These are phyloP conservation scores for Hydrotaea cyrtoneurina DNA, from an alignment of 2,888 invertebrate genomes.

Conservation along the genomic window DNA sequence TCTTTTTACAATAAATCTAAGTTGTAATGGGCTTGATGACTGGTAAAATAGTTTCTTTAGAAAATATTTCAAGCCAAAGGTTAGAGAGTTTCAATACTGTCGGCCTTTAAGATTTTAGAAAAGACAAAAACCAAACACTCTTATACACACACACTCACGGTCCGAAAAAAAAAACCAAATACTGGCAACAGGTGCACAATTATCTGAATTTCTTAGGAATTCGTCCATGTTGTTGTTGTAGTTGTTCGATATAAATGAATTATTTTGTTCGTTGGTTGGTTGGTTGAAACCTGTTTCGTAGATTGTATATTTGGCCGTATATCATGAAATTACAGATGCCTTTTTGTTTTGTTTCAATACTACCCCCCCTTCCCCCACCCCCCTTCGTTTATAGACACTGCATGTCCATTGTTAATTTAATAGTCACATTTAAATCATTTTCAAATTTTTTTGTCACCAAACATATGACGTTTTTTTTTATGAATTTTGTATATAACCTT, in stretches of 20 bases:
- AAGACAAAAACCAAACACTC: too few relatives aligned
- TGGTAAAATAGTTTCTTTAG: not conserved
- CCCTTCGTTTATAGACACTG: not conserved
- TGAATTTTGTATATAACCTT: not conserved
- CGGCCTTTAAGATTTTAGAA: not conserved
- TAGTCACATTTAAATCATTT: not conserved
- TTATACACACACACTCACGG: not conserved
- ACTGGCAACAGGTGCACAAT: slow-evolving; percentile 51
- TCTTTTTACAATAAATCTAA: not conserved
- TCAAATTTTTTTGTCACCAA: not conserved
- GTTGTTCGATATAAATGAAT: slow-evolving; percentile 24
- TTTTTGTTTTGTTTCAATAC: too few relatives aligned
- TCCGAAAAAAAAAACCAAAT: not conserved
- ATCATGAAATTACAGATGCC: not conserved
- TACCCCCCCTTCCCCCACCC: too few relatives aligned
- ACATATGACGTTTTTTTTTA: not conserved
- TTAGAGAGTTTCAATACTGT: not conserved
- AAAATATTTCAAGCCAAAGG: not conserved
- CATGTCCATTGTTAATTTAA: not conserved
- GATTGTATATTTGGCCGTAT: not conserved
- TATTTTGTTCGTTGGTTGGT: not conserved
- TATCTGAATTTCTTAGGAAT: slow-evolving; percentile 35
- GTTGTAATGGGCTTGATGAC: not conserved
- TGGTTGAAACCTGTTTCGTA: slow-evolving; percentile 11
- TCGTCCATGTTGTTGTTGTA: not conserved